phyloP scores from a whole-genome alignment of 2,797 vertebrate genomes.

The Acrossocheilus wenchowensis region DNA sequence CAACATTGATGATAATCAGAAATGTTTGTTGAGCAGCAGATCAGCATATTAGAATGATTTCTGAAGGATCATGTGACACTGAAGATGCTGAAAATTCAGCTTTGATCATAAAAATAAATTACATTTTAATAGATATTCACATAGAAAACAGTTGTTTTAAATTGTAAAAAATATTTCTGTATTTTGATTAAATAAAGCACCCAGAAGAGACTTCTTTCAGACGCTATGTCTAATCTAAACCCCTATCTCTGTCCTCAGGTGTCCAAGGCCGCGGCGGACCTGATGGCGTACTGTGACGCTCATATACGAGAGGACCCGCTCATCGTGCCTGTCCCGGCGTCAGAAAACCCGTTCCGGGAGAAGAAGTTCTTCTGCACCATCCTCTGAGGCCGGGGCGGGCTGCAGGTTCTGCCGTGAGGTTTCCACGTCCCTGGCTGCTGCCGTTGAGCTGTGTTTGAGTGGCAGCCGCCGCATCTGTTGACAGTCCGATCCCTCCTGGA shows the following conservation, averaged over 20 bases:
- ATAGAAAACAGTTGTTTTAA: too few relatives aligned
- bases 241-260: slow-evolving; percentile 77
- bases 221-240: not conserved
- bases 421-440: slow-evolving; percentile 53
- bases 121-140: not conserved
- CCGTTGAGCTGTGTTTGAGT: slow-evolving; percentile 72
- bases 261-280: slow-evolving; percentile 95
- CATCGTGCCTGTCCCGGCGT: slow-evolving; percentile 94
- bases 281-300: slow-evolving; percentile 97
- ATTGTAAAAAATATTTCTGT: not conserved
- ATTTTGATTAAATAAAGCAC: not conserved
- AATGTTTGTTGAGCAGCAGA: not conserved
- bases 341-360: slow-evolving; percentile 98
- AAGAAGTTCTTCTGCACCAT: slow-evolving; percentile 99
- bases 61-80: too few relatives aligned
- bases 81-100: too few relatives aligned
- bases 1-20: not conserved
- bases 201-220: not conserved
- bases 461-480: slow-evolving; percentile 69
- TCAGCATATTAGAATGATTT: not conserved
- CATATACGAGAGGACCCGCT: slow-evolving; percentile 96
- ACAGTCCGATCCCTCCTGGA: slow-evolving; percentile 74
- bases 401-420: slow-evolving; percentile 4
- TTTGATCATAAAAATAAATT: not conserved
- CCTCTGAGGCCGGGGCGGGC: slow-evolving; percentile 82